Conservation (phyloP, 2,797 vertebrate species). For the Cyclopterus lumpus region DNA sequence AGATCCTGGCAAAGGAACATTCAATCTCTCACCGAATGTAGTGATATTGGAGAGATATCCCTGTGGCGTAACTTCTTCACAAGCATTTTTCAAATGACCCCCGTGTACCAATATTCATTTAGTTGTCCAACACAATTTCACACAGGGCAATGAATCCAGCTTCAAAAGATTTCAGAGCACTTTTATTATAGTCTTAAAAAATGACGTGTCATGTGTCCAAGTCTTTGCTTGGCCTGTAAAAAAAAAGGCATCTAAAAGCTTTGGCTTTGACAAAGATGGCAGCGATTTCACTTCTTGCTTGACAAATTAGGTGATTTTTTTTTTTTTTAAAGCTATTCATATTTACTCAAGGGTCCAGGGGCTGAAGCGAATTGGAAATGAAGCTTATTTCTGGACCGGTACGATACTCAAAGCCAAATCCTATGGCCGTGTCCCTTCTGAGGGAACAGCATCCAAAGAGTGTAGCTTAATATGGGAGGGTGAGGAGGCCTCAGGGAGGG, state of each 20-base stretch:
- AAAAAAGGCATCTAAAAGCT: slow-evolving; percentile 15
- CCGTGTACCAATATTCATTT: slow-evolving; percentile 38
- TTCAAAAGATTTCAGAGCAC: slow-evolving; percentile 39
- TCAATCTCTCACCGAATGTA: slow-evolving; percentile 35
- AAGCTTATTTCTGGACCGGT: slow-evolving; percentile 56
- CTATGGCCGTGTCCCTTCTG: slow-evolving; percentile 70
- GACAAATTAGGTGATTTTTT: slow-evolving; percentile 69
- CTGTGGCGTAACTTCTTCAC: slow-evolving; percentile 26
- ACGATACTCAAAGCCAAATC: slow-evolving; percentile 60
- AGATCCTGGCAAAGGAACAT: slow-evolving; percentile 29
- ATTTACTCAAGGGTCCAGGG: slow-evolving; percentile 67
- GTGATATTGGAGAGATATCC: slow-evolving; percentile 56
- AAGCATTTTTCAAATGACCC: slow-evolving; percentile 41
- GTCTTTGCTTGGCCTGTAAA: slow-evolving; percentile 18
- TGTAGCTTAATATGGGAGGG: slow-evolving; percentile 74
- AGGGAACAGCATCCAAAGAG: slow-evolving; percentile 78
- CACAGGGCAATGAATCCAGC: slow-evolving; percentile 38
- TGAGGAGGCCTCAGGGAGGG: slow-evolving; percentile 73
- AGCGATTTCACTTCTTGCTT: slow-evolving; percentile 47
- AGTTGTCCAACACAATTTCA: slow-evolving; percentile 41
- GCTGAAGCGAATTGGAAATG: slow-evolving; percentile 65
- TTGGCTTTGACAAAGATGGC: slow-evolving; percentile 44
- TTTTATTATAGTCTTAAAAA: slow-evolving; percentile 44
- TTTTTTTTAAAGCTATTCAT: slow-evolving; percentile 61
- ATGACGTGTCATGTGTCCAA: slow-evolving; percentile 23